Evolutionary conservation across 2,888 invertebrate species (phyloP), one percentile per base, ranked within the genome.

Genomic region (Tholera decimalis): DNA sequence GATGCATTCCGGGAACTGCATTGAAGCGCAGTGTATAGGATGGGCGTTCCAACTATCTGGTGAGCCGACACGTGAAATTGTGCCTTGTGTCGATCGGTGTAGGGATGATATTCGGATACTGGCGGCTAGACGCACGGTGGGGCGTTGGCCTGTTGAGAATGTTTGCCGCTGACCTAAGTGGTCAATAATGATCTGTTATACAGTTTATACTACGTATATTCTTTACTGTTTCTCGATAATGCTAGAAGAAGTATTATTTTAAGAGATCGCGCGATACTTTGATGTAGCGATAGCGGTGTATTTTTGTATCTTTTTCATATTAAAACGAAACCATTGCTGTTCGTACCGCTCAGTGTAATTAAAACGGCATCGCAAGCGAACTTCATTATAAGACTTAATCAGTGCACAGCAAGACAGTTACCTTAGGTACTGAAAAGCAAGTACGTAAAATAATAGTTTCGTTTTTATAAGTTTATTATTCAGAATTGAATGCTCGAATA

Each of bases 131-230:
- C 85, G 84, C 88, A 87, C 88, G 86, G 88, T 92, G 91, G 93
- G 91, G 92, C 94, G 93, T 91, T 94, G 94, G 91, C 94, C 94
- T 91, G 91, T 87, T 85, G 89, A 92, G 94, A 94, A 95, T 94
- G 94, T 93, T 93, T 91, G 92, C 92, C 88, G 91, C 88, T 92
- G 93, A 93, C 93, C 93, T 90, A 92, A 94, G 93, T 93, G 92
- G 92, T 92, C 93, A 93, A 92, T 93, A 93, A 94, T 94, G 93
- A 93, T 94, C 92, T 93, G 91, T 91, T 93, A 91, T 92, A 90
- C 89, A 88, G 87, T 89, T 86, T 88, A 89, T 89, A 88, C 86
- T 85, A 84, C 86, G 85, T 88, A 89, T 91, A 89, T 89, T 91
- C 87, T 87, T 88, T 86, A 87, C 86, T 85, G 85, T 87, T 88